A percentile compares a stretch with the other conserved stretches of the same genome.
phyloP scores from a whole-genome alignment of 2,113 vertebrate genomes.

The Callospermophilus lateralis region DNA sequence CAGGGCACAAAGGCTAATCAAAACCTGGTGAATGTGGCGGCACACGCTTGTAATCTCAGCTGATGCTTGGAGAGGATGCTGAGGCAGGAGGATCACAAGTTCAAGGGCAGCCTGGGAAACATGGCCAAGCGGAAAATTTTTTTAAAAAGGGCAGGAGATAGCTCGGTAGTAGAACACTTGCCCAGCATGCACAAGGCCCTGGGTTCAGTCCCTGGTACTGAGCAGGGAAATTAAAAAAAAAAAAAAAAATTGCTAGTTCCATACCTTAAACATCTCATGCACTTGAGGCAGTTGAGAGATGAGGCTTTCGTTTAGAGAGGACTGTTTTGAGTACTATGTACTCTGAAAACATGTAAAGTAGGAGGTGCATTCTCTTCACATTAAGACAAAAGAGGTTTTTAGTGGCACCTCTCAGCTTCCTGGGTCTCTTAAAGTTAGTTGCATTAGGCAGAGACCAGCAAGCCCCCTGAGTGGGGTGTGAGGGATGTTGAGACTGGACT shows the following conservation, averaged over 20 bases:
- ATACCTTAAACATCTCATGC: neutral
- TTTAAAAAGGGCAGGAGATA: no score
- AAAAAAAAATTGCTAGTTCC: neutral
- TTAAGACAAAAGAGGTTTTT: neutral
- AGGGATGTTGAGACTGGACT: neutral
- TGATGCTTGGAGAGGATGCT: no score
- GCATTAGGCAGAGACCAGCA: neutral
- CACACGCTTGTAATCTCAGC: no score
- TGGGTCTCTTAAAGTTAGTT: neutral
- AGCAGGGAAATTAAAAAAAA: no score
- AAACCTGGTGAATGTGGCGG: neutral
- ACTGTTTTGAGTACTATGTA: neutral
- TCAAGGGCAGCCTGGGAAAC: no score
- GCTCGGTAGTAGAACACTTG: no score
- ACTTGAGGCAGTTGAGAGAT: neutral
- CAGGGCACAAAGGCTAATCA: neutral
- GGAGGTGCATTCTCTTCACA: neutral
- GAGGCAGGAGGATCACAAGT: no score
- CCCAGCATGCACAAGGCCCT: no score
- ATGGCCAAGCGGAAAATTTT: no score
- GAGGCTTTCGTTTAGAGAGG: neutral
- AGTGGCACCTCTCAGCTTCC: neutral
- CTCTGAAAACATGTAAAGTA: neutral
- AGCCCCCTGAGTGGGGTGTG: neutral
- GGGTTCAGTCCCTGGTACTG: no score